These are phyloP conservation scores for Beaufortia kweichowensis DNA, from an alignment of 2,113 vertebrate species.

Conservation along the genomic window DNA sequence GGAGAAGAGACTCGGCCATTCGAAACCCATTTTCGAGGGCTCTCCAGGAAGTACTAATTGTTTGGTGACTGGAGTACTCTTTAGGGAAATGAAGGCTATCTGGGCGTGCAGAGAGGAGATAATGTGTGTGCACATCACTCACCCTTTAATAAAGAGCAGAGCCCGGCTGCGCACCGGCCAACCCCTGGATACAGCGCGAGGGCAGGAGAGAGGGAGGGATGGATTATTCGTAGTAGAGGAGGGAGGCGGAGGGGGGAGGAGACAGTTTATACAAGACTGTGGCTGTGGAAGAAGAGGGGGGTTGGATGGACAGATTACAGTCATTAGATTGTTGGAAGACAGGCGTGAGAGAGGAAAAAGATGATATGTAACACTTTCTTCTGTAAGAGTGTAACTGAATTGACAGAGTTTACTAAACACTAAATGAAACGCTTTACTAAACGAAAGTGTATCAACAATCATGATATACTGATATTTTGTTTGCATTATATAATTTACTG, in stretches of 20 bases:
- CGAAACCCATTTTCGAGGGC: slow-evolving; percentile 56
- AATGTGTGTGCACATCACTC: slow-evolving; percentile 58
- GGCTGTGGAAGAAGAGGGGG: slow-evolving; percentile 29
- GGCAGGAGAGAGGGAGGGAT: slow-evolving; percentile 5
- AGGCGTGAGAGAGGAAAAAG: not conserved
- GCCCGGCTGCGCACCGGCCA: slow-evolving; percentile 19
- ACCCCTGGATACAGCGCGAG: slow-evolving; percentile 34
- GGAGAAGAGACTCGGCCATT: slow-evolving; percentile 28
- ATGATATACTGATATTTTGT: too few relatives aligned
- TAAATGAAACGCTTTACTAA: not conserved
- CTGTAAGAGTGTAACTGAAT: not conserved
- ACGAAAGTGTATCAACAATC: too few relatives aligned
- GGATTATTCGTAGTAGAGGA: slow-evolving; percentile 40
- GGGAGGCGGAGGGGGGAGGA: slow-evolving; percentile 22
- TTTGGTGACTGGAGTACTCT: slow-evolving; percentile 62
- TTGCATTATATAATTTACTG: too few relatives aligned
- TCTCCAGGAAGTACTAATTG: slow-evolving; percentile 64
- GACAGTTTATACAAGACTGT: slow-evolving; percentile 38
- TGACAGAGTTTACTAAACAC: not conserved
- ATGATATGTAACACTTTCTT: not conserved
- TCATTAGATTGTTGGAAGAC: slow-evolving; percentile 26
- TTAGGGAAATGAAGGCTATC: slow-evolving; percentile 60
- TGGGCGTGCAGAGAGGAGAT: slow-evolving; percentile 57
- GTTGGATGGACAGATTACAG: slow-evolving; percentile 23
- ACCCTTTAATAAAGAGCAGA: slow-evolving; percentile 54